A percentile compares a stretch with the other conserved stretches of the same genome.
Evolutionary conservation across 1,140 invertebrate genomes (phyloP).

Genomic region (Drosophila melanogaster): DNA sequence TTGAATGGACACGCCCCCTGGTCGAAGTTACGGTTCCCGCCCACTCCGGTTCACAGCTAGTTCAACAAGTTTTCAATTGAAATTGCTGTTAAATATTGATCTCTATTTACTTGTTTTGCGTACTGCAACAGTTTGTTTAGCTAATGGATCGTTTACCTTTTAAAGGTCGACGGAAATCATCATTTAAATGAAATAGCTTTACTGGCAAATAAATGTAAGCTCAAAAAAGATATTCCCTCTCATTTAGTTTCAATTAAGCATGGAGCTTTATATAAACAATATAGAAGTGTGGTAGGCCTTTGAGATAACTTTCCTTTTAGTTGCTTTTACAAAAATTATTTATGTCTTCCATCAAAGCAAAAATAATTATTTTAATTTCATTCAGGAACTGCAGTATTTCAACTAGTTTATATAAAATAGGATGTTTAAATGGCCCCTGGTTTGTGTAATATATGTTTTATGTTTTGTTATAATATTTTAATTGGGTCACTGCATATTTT

Average conservation of each 20-base stretch:
- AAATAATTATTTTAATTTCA: neutral
- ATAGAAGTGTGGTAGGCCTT: neutral
- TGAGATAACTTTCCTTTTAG: neutral
- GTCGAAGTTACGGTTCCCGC: constrained; percentile 22
- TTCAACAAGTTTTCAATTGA: constrained; percentile 65
- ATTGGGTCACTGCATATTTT: neutral
- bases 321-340: neutral
- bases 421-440: neutral
- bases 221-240: neutral
- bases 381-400: too few species aligned
- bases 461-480: neutral
- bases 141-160: constrained; percentile 15
- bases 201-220: neutral
- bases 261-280: neutral
- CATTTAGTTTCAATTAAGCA: neutral
- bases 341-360: neutral
- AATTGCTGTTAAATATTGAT: constrained; percentile 51
- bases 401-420: too few species aligned
- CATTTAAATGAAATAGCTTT: neutral
- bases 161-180: neutral
- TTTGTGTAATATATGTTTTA: neutral
- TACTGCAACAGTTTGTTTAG: constrained; percentile 11
- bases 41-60: constrained; percentile 2
- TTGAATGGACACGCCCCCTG: constrained; percentile 54
- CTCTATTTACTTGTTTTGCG: constrained; percentile 26